Evolutionary conservation across 1,140 invertebrate genomes (phyloP).

Genomic region (Drosophila persimilis): DNA sequence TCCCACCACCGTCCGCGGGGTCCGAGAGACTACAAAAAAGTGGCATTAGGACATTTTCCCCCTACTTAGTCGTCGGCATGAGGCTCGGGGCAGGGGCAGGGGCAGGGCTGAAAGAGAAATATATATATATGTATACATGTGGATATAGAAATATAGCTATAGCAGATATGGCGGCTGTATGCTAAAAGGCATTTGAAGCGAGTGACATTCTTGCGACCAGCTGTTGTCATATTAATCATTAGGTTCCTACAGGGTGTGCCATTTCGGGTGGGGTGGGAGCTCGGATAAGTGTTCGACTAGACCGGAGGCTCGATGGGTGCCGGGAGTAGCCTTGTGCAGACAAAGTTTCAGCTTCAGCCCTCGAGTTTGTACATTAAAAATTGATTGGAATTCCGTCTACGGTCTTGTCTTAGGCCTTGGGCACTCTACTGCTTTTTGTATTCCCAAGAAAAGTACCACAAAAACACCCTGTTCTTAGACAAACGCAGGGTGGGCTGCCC

Average conservation of each 20-base stretch:
- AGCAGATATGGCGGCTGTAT: conserved; percentile 44
- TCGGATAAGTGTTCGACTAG: background rate
- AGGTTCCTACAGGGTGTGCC: conserved; percentile 56
- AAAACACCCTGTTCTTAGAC: too few relatives aligned
- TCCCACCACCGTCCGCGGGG: too few relatives aligned
- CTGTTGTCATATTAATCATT: conserved; percentile 78
- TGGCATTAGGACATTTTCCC: conserved; percentile 36
- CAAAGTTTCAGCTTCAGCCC: too few relatives aligned
- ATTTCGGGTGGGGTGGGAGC: background rate
- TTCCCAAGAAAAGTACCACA: too few relatives aligned
- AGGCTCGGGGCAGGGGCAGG: background rate
- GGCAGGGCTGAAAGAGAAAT: conserved; percentile 10
- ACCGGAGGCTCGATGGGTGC: too few relatives aligned
- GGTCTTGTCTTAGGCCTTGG: too few relatives aligned
- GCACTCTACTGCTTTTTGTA: too few relatives aligned
- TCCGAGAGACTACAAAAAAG: conserved; percentile 21
- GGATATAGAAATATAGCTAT: conserved; percentile 26
- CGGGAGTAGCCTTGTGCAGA: too few relatives aligned
- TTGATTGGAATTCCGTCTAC: too few relatives aligned
- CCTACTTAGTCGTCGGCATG: conserved; percentile 14
- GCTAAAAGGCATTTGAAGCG: conserved; percentile 50
- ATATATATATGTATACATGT: conserved; percentile 12
- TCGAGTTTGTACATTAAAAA: too few relatives aligned
- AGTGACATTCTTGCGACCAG: conserved; percentile 69
- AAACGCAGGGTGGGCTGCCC: too few relatives aligned